Evolutionary conservation across 2,113 vertebrate species (phyloP).

Genomic region (Nestor notabilis): DNA sequence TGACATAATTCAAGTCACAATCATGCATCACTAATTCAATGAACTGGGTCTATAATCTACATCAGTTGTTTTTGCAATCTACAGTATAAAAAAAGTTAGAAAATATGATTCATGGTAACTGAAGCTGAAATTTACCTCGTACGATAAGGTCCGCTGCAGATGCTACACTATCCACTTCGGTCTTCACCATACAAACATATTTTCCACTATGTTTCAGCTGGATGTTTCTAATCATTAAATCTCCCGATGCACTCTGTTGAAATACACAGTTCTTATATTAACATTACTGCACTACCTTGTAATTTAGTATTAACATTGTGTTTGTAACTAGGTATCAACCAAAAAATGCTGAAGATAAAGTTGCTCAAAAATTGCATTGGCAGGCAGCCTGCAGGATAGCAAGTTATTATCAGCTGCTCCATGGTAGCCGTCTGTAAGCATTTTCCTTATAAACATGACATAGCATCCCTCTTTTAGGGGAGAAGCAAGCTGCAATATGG

Average conservation of each 20-base stretch:
- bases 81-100: neutral
- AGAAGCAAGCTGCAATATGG: neutral
- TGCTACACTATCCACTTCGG: slow-evolving; percentile 90
- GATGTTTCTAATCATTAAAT: slow-evolving; percentile 95
- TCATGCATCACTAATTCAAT: neutral
- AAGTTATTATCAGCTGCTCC: neutral
- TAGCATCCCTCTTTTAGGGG: rapidly evolving
- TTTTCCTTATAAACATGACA: neutral
- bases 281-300: rapidly evolving
- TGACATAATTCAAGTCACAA: neutral
- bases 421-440: rapidly evolving
- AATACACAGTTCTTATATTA: neutral
- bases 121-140: slow-evolving; percentile 78
- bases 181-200: slow-evolving; percentile 90
- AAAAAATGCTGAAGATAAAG: neutral
- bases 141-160: slow-evolving; percentile 89
- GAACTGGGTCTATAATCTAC: neutral
- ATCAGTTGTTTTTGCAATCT: rapidly evolving
- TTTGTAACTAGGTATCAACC: neutral
- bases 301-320: neutral
- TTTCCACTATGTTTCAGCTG: slow-evolving; percentile 91
- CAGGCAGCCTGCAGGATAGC: neutral
- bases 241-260: slow-evolving; percentile 85
- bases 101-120: rapidly evolving
- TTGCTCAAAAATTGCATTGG: neutral